phyloP scores from a whole-genome alignment of 2,888 invertebrate genomes.

The Drosophila macrospina region DNA sequence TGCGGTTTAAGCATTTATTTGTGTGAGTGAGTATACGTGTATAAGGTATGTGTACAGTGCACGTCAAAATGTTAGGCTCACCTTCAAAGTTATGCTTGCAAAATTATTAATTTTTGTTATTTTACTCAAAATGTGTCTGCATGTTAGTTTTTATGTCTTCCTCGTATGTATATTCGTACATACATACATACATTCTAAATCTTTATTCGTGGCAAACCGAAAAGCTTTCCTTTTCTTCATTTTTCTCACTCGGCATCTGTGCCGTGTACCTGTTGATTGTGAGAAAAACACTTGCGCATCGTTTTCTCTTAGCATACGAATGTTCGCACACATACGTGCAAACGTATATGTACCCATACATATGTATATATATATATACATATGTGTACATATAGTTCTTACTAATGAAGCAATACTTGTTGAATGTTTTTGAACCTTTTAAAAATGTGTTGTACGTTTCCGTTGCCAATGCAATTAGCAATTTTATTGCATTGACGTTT shows the following conservation, averaged over 20 bases:
- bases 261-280: slow-evolving; percentile 25
- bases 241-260: slow-evolving; percentile 10
- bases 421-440: slow-evolving; percentile 51
- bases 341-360: no score
- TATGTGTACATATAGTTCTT: slow-evolving; percentile 32
- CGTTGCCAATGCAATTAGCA: slow-evolving; percentile 83
- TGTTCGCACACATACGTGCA: not conserved
- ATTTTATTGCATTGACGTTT: slow-evolving; percentile 69
- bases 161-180: slow-evolving; percentile 1
- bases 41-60: slow-evolving; percentile 45
- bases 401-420: slow-evolving; percentile 57
- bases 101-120: slow-evolving; percentile 43
- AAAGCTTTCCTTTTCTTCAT: slow-evolving; percentile 38
- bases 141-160: not conserved
- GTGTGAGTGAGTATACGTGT: slow-evolving; percentile 7
- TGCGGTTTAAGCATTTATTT: slow-evolving; percentile 21
- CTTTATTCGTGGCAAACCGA: slow-evolving; percentile 40
- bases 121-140: slow-evolving; percentile 21
- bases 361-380: not conserved
- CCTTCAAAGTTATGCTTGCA: slow-evolving; percentile 59
- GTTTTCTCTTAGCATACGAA: slow-evolving; percentile 31
- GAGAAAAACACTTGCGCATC: slow-evolving; percentile 22
- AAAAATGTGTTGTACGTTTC: slow-evolving; percentile 48
- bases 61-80: slow-evolving; percentile 53
- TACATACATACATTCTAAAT: slow-evolving; percentile 33